Percentiles rank a stretch among this genome's conserved stretches.
Evolutionary conservation across 2,113 vertebrate genomes (phyloP).

Genomic region (Percopsis transmontana): DNA sequence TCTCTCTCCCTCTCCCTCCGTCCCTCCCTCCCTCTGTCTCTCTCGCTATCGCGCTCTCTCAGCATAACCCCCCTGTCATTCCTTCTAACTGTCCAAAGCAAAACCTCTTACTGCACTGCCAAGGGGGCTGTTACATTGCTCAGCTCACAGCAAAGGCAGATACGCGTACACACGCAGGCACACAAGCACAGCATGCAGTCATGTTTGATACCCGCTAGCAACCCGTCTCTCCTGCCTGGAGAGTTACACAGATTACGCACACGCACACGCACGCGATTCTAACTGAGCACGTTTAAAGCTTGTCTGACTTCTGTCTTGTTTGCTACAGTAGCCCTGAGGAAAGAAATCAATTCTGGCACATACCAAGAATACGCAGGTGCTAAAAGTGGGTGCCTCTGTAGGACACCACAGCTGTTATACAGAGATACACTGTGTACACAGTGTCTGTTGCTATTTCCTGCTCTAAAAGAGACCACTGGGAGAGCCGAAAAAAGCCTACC

Average conservation of each 20-base stretch:
- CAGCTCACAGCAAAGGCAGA: slow-evolving; percentile 36
- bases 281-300: slow-evolving; percentile 14
- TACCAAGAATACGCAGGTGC: background rate
- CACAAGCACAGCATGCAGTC: slow-evolving; percentile 32
- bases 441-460: background rate
- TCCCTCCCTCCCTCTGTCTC: background rate
- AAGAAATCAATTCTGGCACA: slow-evolving; percentile 20
- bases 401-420: background rate
- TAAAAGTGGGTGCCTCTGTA: background rate
- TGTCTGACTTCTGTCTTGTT: slow-evolving; percentile 21
- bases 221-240: slow-evolving; percentile 25
- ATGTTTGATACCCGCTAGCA: slow-evolving; percentile 20
- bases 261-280: background rate
- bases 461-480: background rate
- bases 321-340: slow-evolving; percentile 15
- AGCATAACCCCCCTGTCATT: slow-evolving; percentile 33
- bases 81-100: slow-evolving; percentile 35
- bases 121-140: slow-evolving; percentile 45
- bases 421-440: background rate
- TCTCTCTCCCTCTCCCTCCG: slow-evolving; percentile 10
- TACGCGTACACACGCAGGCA: slow-evolving; percentile 11
- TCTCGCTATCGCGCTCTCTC: slow-evolving; percentile 1
- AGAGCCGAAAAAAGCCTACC: background rate
- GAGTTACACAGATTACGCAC: slow-evolving; percentile 21
- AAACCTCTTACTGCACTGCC: slow-evolving; percentile 37